These are phyloP conservation scores for Gymnocheta viridis DNA, from an alignment of 2,888 invertebrate species.

Conservation along the genomic window DNA sequence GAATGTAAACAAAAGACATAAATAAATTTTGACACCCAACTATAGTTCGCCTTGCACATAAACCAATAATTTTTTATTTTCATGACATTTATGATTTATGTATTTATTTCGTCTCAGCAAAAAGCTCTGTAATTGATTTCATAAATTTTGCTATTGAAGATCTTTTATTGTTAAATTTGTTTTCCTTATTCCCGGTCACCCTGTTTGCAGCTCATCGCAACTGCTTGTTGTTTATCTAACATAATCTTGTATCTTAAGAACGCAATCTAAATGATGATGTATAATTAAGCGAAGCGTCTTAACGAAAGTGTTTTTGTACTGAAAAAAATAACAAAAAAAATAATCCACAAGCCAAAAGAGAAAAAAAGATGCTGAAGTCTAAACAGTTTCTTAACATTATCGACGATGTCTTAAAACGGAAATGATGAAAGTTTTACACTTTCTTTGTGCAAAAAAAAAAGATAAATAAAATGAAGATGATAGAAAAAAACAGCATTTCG, in stretches of 20 bases:
- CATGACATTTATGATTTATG: too few relatives aligned
- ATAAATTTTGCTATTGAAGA: too few relatives aligned
- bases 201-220: not conserved
- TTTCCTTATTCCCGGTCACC: constrained; percentile 14
- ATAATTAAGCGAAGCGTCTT: constrained; percentile 52
- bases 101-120: too few relatives aligned
- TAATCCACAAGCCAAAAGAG: not conserved
- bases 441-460: constrained; percentile 52
- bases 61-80: too few relatives aligned
- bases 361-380: constrained; percentile 20
- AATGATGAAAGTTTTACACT: constrained; percentile 70
- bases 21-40: too few relatives aligned
- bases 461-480: not conserved
- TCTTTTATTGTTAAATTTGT: not conserved
- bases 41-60: too few relatives aligned
- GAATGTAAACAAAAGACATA: too few relatives aligned
- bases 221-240: constrained; percentile 9
- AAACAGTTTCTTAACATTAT: constrained; percentile 36
- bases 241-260: constrained; percentile 43
- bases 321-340: constrained; percentile 22
- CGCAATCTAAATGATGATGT: constrained; percentile 58
- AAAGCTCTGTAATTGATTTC: too few relatives aligned
- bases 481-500: not conserved
- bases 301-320: constrained; percentile 59
- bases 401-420: constrained; percentile 61